Base-by-base conservation (phyloP, 2,888 invertebrate genomes). In the Hirtodrosophila alboralis region DNA sequence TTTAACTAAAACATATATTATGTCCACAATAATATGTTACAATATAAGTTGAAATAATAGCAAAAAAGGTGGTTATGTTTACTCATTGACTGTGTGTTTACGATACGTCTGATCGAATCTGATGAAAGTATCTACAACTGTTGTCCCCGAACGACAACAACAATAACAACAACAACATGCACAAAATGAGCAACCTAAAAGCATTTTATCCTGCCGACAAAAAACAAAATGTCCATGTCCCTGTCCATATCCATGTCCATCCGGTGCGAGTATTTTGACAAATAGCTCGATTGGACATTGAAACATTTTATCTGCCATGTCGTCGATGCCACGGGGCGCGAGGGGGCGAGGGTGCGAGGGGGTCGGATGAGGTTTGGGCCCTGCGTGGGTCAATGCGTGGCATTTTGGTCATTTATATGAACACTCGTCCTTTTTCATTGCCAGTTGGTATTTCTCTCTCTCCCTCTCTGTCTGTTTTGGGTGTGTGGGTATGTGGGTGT, bases 241-340 rank as follows among this genome's bases (percentile, higher is more conserved):
- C 43, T 53, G 72, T 33, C 49, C 21, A 61, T 56, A 41, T 70
- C 52, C 61, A 38, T 60, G 76, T 67, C 54, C 72, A 75, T 77
- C 37, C 59, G 59, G 75, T 64, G 69, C 52, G 63, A 85, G 79
- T 78, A 81, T 86, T 87, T 88, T 88, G 89, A 88, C 86, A 88
- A 88, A 88, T 88, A 61, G 75, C 79, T 68, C 84, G 86, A 88
- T 89, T 86, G 88, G 89, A 87, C 88, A 86, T 86, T 88, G 88
- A 87, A 88, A 84, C 88, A 88, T 88, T 88, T 89, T 86, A 89
- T 89, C 85, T 84, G 79, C 61, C 79, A 81, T 75, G 85, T 86
- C 84, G 84, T 78, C 85, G 75, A 80, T 80, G 77, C 74, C 71
- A 73, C 40, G 60, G 64, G 78, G 75, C 59, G 26, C 36, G 6